These are phyloP conservation scores for Coendou prehensilis DNA, from an alignment of 2,797 vertebrate genomes.

Conservation along the genomic window DNA sequence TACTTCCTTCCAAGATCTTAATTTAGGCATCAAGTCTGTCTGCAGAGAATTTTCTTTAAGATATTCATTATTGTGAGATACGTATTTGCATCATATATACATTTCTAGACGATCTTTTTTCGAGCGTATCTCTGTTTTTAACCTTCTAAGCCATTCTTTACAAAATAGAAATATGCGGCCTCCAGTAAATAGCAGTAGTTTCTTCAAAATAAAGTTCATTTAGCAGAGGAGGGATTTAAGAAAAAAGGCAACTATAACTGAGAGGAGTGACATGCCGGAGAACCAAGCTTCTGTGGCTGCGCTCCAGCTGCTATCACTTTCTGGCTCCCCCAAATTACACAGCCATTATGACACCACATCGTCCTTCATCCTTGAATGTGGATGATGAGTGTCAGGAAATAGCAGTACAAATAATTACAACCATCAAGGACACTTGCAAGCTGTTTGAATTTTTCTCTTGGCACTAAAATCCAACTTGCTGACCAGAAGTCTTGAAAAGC, in stretches of 20 bases:
- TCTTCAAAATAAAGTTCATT: background rate
- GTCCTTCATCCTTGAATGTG: background rate
- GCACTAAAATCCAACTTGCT: background rate
- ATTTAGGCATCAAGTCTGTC: background rate
- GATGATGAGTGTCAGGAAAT: background rate
- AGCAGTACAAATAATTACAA: background rate
- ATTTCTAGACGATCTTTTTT: background rate
- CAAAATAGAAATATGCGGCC: background rate
- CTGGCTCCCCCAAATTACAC: background rate
- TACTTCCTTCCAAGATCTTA: constrained; percentile 17
- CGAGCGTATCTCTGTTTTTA: background rate
- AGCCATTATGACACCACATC: rapidly evolving
- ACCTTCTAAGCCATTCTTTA: background rate
- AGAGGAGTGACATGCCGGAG: background rate
- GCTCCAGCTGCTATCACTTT: rapidly evolving
- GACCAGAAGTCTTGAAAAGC: constrained; percentile 27
- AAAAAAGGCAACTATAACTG: background rate
- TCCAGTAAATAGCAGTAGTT: background rate
- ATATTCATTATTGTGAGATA: background rate
- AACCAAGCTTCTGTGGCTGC: rapidly evolving
- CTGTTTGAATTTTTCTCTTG: background rate
- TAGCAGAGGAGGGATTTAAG: background rate
- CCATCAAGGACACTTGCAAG: background rate
- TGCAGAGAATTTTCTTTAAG: background rate
- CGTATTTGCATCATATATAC: background rate